These are phyloP conservation scores for Yoshiicerus persimilis DNA, from an alignment of 1,140 invertebrate genomes.

Conservation along the genomic window DNA sequence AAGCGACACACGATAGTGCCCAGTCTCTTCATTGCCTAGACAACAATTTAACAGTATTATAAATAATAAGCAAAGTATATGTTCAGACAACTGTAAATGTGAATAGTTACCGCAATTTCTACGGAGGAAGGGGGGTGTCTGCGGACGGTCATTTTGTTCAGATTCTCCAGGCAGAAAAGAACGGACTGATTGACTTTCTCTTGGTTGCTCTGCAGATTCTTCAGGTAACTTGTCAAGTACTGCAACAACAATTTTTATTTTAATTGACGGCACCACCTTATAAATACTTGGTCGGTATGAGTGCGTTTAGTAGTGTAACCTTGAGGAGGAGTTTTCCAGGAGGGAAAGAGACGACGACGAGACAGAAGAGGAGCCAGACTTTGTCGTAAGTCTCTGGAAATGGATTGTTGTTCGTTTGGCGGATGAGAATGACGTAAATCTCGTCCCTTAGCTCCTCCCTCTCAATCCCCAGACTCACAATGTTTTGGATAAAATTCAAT, in stretches of 20 bases:
- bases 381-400: slow-evolving; percentile 71
- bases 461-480: slow-evolving; percentile 82
- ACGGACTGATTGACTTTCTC: slow-evolving; percentile 79
- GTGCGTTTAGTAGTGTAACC: slow-evolving; percentile 53
- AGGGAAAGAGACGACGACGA: slow-evolving; percentile 87
- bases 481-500: slow-evolving; percentile 76
- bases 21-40: slow-evolving; percentile 79
- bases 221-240: slow-evolving; percentile 77
- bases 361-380: slow-evolving; percentile 80
- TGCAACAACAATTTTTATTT: no score
- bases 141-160: slow-evolving; percentile 77
- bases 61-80: background rate
- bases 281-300: background rate
- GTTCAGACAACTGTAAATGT: background rate
- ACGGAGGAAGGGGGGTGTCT: slow-evolving; percentile 86
- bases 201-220: slow-evolving; percentile 62
- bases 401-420: slow-evolving; percentile 81
- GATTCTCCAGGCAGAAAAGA: slow-evolving; percentile 91
- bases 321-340: slow-evolving; percentile 83
- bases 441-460: slow-evolving; percentile 86
- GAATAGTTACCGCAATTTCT: slow-evolving; percentile 78
- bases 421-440: slow-evolving; percentile 82
- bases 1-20: slow-evolving; percentile 92
- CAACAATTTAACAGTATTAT: background rate
- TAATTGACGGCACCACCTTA: no score